phyloP scores from a whole-genome alignment of 2,888 invertebrate genomes.

The Pterostichus madidus region DNA sequence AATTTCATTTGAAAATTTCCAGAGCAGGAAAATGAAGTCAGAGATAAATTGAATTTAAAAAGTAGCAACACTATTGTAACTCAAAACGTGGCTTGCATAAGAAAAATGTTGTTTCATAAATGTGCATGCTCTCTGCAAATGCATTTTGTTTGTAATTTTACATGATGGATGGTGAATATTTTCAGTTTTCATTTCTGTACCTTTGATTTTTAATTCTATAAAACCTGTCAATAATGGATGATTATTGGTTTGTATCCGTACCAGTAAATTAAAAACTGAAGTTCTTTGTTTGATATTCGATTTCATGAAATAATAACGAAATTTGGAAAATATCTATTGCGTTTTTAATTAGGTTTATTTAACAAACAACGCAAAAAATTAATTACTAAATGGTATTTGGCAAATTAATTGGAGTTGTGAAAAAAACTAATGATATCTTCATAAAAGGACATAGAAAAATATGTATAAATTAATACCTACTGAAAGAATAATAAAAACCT shows the following conservation, averaged over 20 bases:
- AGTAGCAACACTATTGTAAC: conserved; percentile 28
- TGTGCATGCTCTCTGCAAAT: not conserved
- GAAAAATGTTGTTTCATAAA: conserved; percentile 28
- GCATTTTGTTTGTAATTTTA: not conserved
- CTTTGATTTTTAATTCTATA: not conserved
- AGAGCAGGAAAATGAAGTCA: conserved; percentile 50
- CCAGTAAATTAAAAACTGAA: not conserved
- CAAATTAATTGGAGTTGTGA: too few relatives aligned
- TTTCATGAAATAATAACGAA: not conserved
- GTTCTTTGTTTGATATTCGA: not conserved
- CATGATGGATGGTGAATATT: not conserved
- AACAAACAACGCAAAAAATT: too few relatives aligned
- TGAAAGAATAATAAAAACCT: too few relatives aligned
- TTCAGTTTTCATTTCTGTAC: not conserved
- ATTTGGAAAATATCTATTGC: not conserved
- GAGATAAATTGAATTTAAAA: conserved; percentile 49
- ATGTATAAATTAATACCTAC: too few relatives aligned
- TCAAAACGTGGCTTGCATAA: conserved; percentile 19
- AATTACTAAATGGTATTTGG: too few relatives aligned
- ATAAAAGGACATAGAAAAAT: too few relatives aligned
- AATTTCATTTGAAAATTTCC: conserved; percentile 57
- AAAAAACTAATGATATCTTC: too few relatives aligned
- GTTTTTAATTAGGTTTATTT: too few relatives aligned
- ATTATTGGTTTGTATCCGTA: not conserved
- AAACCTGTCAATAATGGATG: not conserved